Base-by-base conservation (phyloP, 2,113 vertebrate genomes). In the Notechis scutatus region DNA sequence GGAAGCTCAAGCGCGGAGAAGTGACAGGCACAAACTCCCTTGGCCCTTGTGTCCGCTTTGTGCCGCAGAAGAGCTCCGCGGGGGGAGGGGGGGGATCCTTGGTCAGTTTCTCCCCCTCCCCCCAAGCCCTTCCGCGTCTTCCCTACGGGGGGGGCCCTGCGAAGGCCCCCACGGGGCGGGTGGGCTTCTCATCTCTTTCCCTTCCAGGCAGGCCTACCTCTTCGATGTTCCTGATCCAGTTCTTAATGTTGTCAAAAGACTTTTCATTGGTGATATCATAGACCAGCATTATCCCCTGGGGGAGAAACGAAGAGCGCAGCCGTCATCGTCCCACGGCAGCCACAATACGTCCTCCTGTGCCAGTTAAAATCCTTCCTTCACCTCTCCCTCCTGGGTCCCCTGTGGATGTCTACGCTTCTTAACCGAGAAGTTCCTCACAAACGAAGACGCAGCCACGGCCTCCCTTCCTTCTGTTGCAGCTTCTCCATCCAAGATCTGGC, bases 201-300 rank as follows among this genome's bases (percentile, higher is more conserved):
- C 64, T 14, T 23, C 24, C 24, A 85, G 69, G 69, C 3, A 24
- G 29, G 95, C 97, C 96, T 96, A 99, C 99, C 98, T 99, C 99
- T 96, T 99, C 99, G 93, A 99, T 99, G 96, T 99, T 99, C 95
- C 99, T 98, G 95, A 99, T 99, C 99, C 99, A 99, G 96, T 99
- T 99, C 97, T 99, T 99, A 94, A 99, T 99, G 97, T 99, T 99
- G 96, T 99, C 99, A 96, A 99, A 99, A 86, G 99, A 99, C 95
- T 99, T 99, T 93, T 99, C 99, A 89, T 99, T 99, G 96, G 99
- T 98, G 97, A 99, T 99, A 96, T 99, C 99, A 95, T 99, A 99
- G 47, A 99, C 99, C 97, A 99, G 96, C 99, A 99, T 99, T 94
- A 99, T 99, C 87, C 99, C 99, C 99, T 99, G 94, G 92, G 94